Evolutionary conservation across 2,113 vertebrate genomes (phyloP).

Genomic region (Sapayoa aenigma): DNA sequence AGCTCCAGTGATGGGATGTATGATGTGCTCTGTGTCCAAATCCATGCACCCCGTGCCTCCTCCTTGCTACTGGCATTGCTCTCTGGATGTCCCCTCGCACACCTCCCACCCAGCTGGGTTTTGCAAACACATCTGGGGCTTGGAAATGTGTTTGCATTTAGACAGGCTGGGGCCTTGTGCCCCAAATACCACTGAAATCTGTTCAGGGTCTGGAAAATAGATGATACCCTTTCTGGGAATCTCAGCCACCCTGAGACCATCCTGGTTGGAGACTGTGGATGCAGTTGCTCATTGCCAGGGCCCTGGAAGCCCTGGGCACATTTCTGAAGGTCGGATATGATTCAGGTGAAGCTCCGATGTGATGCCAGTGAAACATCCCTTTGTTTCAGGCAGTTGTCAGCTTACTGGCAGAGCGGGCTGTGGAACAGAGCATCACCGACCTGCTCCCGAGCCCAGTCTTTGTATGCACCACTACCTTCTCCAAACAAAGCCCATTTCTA

Average conservation of each 20-base stretch:
- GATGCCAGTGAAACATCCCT: neutral
- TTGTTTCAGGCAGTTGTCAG: neutral
- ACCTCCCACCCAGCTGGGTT: neutral
- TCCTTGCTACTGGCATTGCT: rapidly evolving
- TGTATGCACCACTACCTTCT: neutral
- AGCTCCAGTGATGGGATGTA: neutral
- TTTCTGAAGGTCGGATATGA: neutral
- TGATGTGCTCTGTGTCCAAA: rapidly evolving
- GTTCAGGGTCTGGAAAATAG: neutral
- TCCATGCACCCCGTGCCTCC: neutral
- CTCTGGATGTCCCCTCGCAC: rapidly evolving
- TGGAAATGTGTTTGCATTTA: neutral
- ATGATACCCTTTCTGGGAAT: rapidly evolving
- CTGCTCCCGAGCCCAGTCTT: neutral
- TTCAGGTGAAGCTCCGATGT: neutral
- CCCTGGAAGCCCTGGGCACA: rapidly evolving
- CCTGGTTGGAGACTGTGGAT: rapidly evolving
- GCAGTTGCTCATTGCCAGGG: neutral
- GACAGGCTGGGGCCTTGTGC: neutral
- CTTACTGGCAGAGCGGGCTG: neutral
- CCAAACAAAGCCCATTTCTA: neutral
- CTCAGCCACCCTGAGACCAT: neutral
- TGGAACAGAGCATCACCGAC: neutral
- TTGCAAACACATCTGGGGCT: neutral
- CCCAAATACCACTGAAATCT: neutral